Conservation (phyloP, 2,797 vertebrate genomes). For the Gobionotothen gibberifrons region DNA sequence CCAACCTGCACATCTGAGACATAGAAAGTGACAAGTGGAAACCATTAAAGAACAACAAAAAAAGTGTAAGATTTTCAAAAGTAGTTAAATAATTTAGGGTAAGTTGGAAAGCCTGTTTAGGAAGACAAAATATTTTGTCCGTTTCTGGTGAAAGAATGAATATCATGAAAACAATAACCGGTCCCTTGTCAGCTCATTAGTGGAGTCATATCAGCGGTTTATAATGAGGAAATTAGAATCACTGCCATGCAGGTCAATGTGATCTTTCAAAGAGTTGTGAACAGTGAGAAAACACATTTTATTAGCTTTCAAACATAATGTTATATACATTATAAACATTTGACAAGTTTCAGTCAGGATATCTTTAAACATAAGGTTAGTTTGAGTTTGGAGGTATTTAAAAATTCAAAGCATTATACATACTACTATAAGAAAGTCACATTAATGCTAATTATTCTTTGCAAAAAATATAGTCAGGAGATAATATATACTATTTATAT, state of each 20-base stretch:
- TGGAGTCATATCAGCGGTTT: conserved; percentile 14
- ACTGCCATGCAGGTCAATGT: conserved; percentile 2
- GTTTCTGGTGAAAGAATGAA: conserved; percentile 23
- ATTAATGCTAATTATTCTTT: neutral
- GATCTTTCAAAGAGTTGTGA: neutral
- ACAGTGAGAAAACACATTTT: neutral
- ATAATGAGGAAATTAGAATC: conserved; percentile 10
- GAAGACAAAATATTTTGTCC: conserved; percentile 19
- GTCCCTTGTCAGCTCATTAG: conserved; percentile 39
- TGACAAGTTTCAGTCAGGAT: no score
- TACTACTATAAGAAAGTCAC: neutral
- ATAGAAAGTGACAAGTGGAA: conserved; percentile 35
- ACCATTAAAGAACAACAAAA: conserved; percentile 13
- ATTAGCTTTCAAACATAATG: neutral
- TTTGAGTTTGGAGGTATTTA: neutral
- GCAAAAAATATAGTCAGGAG: neutral
- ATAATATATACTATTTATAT: neutral
- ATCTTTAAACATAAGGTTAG: no score
- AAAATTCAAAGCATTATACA: conserved; percentile 12
- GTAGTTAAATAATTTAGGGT: conserved; percentile 14
- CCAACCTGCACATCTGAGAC: conserved; percentile 15
- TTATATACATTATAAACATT: no score
- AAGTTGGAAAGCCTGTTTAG: neutral
- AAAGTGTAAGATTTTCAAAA: conserved; percentile 23
- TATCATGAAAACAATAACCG: conserved; percentile 29